These are phyloP conservation scores for human DNA, from an alignment of 2,113 vertebrate genomes.

Conservation along the genomic window DNA sequence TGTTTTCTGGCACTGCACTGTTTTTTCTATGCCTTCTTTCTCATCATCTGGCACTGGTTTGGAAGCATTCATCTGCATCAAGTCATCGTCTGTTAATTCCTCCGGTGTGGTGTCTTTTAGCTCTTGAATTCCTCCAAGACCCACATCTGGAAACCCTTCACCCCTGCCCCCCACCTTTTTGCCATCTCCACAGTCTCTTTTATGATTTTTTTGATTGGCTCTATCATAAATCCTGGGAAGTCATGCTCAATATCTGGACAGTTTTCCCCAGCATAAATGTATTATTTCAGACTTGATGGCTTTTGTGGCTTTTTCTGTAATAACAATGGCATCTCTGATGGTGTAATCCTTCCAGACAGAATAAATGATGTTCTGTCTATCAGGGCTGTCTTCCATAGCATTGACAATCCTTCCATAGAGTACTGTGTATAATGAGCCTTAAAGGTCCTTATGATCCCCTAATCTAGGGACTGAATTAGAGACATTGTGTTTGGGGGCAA, in stretches of 20 bases:
- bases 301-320: background rate
- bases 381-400: background rate
- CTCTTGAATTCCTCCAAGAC: background rate
- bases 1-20: background rate
- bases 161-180: background rate
- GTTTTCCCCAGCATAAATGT: background rate
- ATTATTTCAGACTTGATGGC: background rate
- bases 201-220: background rate
- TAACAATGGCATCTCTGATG: background rate
- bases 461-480: background rate
- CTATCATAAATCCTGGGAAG: background rate
- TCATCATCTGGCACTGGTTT: background rate
- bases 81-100: background rate
- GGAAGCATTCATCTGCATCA: background rate
- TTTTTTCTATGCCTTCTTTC: background rate
- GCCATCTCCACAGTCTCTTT: background rate
- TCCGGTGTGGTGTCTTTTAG: background rate
- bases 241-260: background rate
- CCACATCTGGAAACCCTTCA: background rate
- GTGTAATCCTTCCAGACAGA: background rate
- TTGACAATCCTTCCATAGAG: background rate
- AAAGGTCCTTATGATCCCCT: background rate
- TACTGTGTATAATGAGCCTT: background rate
- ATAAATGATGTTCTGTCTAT: background rate
- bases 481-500: background rate